phyloP scores from a whole-genome alignment of 2,888 invertebrate genomes.

The Mayetiola destructor region DNA sequence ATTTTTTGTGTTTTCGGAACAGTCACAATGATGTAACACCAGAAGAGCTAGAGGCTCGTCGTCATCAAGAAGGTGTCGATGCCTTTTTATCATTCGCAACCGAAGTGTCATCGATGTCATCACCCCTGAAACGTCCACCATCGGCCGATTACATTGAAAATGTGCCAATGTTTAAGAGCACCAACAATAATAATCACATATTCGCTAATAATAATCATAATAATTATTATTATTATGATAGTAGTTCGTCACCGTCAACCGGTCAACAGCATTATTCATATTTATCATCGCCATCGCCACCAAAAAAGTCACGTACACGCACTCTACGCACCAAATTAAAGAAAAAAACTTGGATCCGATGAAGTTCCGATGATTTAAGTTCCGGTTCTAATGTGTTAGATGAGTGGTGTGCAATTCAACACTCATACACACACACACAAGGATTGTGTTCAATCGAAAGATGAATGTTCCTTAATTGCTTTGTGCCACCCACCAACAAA shows the following conservation, averaged over 20 bases:
- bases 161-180: conserved; percentile 17
- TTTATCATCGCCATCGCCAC: conserved; percentile 21
- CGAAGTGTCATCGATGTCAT: conserved; percentile 32
- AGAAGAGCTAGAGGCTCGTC: conserved; percentile 49
- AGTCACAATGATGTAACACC: conserved; percentile 30
- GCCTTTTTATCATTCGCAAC: conserved; percentile 63
- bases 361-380: conserved; percentile 19
- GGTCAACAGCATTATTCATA: conserved; percentile 16
- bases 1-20: conserved; percentile 7
- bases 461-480: neutral
- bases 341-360: conserved; percentile 33
- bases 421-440: neutral
- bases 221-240: neutral
- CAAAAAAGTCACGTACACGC: conserved; percentile 29
- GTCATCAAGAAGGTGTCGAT: conserved; percentile 65
- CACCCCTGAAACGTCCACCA: conserved; percentile 32
- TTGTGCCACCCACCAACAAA: neutral
- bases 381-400: no score
- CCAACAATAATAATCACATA: neutral
- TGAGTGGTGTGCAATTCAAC: no score
- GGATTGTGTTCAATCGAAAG: neutral
- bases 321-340: conserved; percentile 33
- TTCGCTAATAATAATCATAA: neutral
- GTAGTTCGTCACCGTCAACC: neutral
- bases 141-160: conserved; percentile 29